phyloP scores from a whole-genome alignment of 2,113 vertebrate species.

The Recurvirostra avosetta region DNA sequence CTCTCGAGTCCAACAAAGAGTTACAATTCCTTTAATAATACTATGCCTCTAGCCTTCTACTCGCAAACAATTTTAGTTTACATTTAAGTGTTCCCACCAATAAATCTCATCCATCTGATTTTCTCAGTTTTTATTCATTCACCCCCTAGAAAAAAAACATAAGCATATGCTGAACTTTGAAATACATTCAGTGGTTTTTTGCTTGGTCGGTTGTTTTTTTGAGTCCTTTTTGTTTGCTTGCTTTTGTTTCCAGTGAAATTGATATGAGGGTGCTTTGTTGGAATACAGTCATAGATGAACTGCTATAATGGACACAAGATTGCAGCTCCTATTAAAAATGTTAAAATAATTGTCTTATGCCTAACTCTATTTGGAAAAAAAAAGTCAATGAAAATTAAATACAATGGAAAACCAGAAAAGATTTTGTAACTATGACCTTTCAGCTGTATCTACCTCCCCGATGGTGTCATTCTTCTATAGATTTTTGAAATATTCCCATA shows the following conservation, averaged over 20 bases:
- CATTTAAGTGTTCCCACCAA: neutral
- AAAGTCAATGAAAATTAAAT: neutral
- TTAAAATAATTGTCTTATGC: neutral
- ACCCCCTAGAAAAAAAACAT: neutral
- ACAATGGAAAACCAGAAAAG: neutral
- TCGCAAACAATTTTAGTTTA: neutral
- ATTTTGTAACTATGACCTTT: neutral
- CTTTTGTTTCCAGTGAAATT: neutral
- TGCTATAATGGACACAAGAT: neutral
- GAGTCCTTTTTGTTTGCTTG: neutral
- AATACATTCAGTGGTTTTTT: neutral
- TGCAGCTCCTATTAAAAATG: neutral
- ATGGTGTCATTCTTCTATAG: neutral
- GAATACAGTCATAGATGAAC: neutral
- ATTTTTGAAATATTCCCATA: neutral
- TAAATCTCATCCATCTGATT: neutral
- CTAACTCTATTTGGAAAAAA: neutral
- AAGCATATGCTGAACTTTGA: neutral
- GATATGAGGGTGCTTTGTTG: neutral
- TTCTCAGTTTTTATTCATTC: neutral
- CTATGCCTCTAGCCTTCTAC: neutral
- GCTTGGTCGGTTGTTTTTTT: fast-evolving
- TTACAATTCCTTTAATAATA: neutral
- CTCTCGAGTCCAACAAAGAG: neutral
- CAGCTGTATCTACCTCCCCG: neutral